Base-by-base conservation (phyloP, 2,888 invertebrate species). In the Ametastegia equiseti region DNA sequence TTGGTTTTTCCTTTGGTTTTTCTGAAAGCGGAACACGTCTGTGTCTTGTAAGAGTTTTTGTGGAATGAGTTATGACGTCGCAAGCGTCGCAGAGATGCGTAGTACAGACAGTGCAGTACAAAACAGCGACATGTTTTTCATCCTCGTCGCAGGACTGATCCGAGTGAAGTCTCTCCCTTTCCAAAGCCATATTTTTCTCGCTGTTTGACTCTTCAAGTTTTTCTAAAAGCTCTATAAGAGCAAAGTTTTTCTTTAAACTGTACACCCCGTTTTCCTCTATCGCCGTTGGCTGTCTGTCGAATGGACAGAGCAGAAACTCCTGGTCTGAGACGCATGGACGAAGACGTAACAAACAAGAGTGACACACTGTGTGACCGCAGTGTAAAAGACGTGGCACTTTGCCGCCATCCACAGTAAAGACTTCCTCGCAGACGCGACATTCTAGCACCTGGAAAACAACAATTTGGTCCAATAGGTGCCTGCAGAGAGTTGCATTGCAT, bases 221-320 rank as follows among this genome's bases (percentile, higher is more conserved):
- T 85, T 94, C 94, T 50, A 94, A 85, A 7, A 94, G 86, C 83
- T 94, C 94, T 23, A 94, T 88, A 2, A 94, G 88, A 0, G 94
- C 94, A 91, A 94, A 94, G 86, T 94, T 94, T 86, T 94, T 94
- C 88, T 94, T 93, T 82, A 93, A 86, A 4, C 92, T 92, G 89
- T 92, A 92, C 4, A 93, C 91, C 4, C 93, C 93, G 33, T 92
- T 90, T 71, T 91, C 90, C 9, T 78, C 92, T 47, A 93, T 89
- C 39, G 92, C 91, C 2, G 94, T 94, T 0, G 93, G 93, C 84
- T 94, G 93, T 73, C 94, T 88, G 85, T 94, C 94, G 85, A 94
- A 94, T 0, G 94, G 94, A 87, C 94, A 94, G 1, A 92, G 89
- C 23, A 94, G 89, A 50, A 86, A 85, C 45, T 85, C 85, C 2